phyloP scores from a whole-genome alignment of 2,113 vertebrate genomes.

The Suricata suricatta region DNA sequence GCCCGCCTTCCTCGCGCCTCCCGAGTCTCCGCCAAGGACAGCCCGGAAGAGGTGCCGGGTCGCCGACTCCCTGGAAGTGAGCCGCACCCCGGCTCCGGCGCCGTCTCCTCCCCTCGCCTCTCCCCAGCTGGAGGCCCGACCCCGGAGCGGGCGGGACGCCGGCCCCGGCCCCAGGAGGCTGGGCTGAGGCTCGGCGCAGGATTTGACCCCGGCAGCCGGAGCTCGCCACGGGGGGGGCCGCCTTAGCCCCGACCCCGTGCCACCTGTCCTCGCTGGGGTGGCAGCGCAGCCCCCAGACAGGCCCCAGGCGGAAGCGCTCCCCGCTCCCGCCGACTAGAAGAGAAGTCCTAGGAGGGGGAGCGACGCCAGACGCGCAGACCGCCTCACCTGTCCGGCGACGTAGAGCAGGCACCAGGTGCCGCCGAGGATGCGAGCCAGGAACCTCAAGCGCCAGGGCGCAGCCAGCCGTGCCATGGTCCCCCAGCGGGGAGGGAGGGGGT shows the following conservation, averaged over 20 bases:
- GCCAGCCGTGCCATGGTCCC: constrained; percentile 27
- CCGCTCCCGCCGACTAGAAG: not conserved
- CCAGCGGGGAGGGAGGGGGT: not conserved
- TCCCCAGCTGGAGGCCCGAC: not conserved
- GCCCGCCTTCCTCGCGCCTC: not conserved
- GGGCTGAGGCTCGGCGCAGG: not conserved
- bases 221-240: not conserved
- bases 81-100: not conserved
- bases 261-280: constrained; percentile 55
- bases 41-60: not conserved
- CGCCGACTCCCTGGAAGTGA: not conserved
- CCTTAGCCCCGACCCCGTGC: not conserved
- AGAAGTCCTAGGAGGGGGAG: not conserved
- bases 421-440: constrained; percentile 53
- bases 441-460: not conserved
- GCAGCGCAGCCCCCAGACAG: not conserved
- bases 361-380: not conserved
- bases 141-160: not conserved
- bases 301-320: not conserved
- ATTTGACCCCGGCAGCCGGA: not conserved
- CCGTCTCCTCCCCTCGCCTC: not conserved
- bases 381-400: constrained; percentile 81
- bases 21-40: not conserved
- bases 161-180: not conserved
- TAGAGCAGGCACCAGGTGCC: constrained; percentile 76